Conservation (phyloP, 1,140 invertebrate species). For the Drosophila kurseongensis region DNA sequence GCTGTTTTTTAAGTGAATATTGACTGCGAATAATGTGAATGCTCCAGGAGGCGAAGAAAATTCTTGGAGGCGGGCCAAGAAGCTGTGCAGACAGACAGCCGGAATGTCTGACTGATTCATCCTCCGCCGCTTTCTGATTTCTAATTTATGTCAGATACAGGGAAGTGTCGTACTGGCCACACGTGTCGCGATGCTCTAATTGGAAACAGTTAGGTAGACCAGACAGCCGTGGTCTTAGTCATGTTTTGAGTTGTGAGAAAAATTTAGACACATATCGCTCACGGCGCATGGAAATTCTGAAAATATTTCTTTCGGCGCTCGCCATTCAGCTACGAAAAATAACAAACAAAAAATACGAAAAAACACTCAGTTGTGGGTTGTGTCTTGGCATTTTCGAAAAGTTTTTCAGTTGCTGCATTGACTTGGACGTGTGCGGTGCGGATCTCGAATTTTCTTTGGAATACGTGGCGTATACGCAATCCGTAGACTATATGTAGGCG, state of each 20-base stretch:
- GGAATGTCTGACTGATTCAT: conserved; percentile 28
- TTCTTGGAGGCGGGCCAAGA: conserved; percentile 13
- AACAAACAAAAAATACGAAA: background rate
- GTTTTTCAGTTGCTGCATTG: conserved; percentile 78
- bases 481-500: conserved; percentile 46
- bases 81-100: background rate
- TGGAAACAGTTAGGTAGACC: conserved; percentile 44
- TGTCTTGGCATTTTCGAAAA: conserved; percentile 68
- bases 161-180: conserved; percentile 29
- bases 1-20: background rate
- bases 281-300: conserved; percentile 71
- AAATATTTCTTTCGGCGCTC: conserved; percentile 56
- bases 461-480: conserved; percentile 77
- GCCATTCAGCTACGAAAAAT: conserved; percentile 47
- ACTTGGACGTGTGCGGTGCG: conserved; percentile 73
- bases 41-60: conserved; percentile 12
- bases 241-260: conserved; percentile 47
- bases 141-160: conserved; percentile 48
- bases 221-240: conserved; percentile 56
- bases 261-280: conserved; percentile 55
- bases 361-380: conserved; percentile 42
- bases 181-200: conserved; percentile 67
- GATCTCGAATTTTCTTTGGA: conserved; percentile 38
- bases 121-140: conserved; percentile 24
- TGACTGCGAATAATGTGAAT: background rate